These are phyloP conservation scores for Nixonia krombeini DNA, from an alignment of 1,140 invertebrate genomes.

Conservation along the genomic window DNA sequence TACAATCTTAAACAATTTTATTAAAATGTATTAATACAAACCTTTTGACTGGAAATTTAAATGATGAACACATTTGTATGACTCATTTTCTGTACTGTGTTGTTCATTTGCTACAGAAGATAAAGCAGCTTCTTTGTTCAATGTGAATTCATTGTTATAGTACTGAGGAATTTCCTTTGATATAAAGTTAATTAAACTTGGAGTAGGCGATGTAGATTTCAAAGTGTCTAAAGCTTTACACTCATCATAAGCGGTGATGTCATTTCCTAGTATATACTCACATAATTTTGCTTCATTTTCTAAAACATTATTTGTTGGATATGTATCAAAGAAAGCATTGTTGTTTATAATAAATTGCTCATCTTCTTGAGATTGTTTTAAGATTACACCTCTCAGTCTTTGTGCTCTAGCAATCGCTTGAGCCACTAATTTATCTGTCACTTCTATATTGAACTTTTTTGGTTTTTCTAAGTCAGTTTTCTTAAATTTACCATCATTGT, in stretches of 20 bases:
- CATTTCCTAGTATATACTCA: conserved; percentile 53
- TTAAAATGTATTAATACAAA: conserved; percentile 13
- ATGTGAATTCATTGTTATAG: too few species aligned
- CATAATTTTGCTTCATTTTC: conserved; percentile 48
- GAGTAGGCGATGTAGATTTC: conserved; percentile 51
- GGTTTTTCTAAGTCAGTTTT: conserved; percentile 25
- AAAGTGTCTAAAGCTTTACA: conserved; percentile 56
- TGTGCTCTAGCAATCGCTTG: conserved; percentile 58
- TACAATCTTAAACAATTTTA: conserved; percentile 8
- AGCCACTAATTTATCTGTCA: conserved; percentile 58
- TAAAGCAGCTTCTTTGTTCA: too few species aligned
- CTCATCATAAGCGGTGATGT: conserved; percentile 54
- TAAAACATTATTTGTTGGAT: conserved; percentile 8
- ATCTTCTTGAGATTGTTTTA: conserved; percentile 52
- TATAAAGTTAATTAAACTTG: conserved; percentile 53
- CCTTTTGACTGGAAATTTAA: conserved; percentile 14
- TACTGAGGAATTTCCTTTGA: conserved; percentile 28
- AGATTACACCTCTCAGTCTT: conserved; percentile 55
- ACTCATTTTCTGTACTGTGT: conserved; percentile 1
- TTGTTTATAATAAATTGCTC: conserved; percentile 41
- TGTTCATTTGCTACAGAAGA: background rate
- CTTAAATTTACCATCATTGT: conserved; percentile 43
- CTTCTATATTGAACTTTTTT: conserved; percentile 40
- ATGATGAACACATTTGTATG: background rate
- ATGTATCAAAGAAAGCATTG: conserved; percentile 33